Percentiles rank a stretch among this genome's conserved stretches.
These are phyloP conservation scores for Cantharis lateralis DNA, from an alignment of 2,888 invertebrate genomes.

Conservation along the genomic window DNA sequence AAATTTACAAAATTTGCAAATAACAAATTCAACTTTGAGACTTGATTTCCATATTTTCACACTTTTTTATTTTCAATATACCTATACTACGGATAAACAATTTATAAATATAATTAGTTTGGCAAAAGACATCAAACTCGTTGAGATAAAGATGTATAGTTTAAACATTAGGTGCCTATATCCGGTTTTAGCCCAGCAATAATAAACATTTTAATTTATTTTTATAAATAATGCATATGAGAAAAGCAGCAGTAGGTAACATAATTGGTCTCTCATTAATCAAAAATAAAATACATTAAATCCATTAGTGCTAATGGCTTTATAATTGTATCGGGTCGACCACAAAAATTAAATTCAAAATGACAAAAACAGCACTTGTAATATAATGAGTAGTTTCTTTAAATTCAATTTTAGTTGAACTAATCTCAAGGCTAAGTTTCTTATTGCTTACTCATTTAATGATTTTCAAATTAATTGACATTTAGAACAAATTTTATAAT, in stretches of 20 bases:
- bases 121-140: neutral
- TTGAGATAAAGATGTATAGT: neutral
- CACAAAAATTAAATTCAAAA: constrained; percentile 29
- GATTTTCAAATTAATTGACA: constrained; percentile 11
- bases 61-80: neutral
- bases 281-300: constrained; percentile 36
- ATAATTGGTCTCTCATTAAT: constrained; percentile 33
- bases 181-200: constrained; percentile 31
- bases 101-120: neutral
- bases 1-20: too few species aligned
- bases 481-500: neutral
- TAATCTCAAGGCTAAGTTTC: constrained; percentile 8
- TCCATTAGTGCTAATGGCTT: constrained; percentile 38
- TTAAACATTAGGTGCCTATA: constrained; percentile 23
- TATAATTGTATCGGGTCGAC: constrained; percentile 35
- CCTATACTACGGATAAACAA: neutral
- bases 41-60: neutral
- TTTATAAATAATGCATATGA: constrained; percentile 35
- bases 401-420: constrained; percentile 27
- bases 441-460: constrained; percentile 4
- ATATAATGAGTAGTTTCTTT: constrained; percentile 29
- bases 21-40: neutral
- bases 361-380: constrained; percentile 31
- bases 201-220: constrained; percentile 35
- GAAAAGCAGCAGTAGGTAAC: constrained; percentile 32